These are phyloP conservation scores for Leptoclinus maculatus DNA, from an alignment of 2,797 vertebrate species.

Conservation along the genomic window DNA sequence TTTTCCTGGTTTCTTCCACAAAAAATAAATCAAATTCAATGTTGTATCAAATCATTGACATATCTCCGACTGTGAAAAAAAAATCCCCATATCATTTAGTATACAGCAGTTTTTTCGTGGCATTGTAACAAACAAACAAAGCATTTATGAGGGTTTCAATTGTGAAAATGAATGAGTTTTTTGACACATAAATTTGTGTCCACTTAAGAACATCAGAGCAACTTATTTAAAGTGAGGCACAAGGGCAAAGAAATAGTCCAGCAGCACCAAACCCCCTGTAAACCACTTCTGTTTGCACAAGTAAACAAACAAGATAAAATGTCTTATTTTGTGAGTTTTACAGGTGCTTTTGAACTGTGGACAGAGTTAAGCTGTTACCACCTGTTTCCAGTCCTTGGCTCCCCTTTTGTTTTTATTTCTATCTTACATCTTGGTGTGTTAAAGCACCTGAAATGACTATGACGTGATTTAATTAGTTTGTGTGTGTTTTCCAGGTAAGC, in stretches of 20 bases:
- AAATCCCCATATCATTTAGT: too few species aligned
- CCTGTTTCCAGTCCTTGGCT: neutral
- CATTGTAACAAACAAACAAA: neutral
- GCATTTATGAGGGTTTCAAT: neutral
- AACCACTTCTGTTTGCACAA: neutral
- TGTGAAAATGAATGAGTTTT: neutral
- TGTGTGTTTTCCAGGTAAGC: constrained; percentile 79
- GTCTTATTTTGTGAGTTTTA: neutral
- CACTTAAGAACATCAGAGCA: too few species aligned
- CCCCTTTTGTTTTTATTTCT: neutral
- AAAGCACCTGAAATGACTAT: neutral
- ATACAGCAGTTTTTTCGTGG: neutral
- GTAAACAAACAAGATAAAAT: neutral
- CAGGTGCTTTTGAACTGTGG: neutral
- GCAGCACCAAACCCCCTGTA: too few species aligned
- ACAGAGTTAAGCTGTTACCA: neutral
- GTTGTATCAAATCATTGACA: too few species aligned
- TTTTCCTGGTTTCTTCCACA: too few species aligned
- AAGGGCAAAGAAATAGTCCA: neutral
- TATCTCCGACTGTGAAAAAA: too few species aligned
- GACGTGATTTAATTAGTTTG: neutral
- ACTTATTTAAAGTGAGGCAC: neutral
- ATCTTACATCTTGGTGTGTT: neutral
- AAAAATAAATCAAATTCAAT: too few species aligned
- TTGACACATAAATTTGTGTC: too few species aligned